A percentile compares a stretch with the other conserved stretches of the same genome.
These are phyloP conservation scores for Luidia sarsii DNA, from an alignment of 53 echinoderm and acorn worm species.

Conservation along the genomic window DNA sequence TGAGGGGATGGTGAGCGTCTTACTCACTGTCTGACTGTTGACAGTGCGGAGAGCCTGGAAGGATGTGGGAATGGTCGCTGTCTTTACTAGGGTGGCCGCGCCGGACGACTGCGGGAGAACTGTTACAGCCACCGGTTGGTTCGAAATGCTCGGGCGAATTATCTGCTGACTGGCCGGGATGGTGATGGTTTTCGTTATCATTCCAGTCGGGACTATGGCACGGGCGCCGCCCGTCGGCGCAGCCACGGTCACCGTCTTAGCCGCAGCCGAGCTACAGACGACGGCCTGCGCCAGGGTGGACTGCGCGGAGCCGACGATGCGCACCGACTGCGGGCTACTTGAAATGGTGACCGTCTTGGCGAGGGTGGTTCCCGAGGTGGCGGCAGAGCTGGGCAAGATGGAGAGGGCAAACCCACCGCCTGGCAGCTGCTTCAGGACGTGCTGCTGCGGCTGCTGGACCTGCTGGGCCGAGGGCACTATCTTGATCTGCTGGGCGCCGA, in stretches of 20 bases:
- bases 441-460: slow-evolving; percentile 30
- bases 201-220: slow-evolving; percentile 6
- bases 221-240: background rate
- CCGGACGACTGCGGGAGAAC: background rate
- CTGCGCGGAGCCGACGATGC: slow-evolving; percentile 7
- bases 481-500: slow-evolving; percentile 37
- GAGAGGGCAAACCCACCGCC: slow-evolving; percentile 33
- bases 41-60: slow-evolving; percentile 13
- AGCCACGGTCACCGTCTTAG: background rate
- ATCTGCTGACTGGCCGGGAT: slow-evolving; percentile 41
- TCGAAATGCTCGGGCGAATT: background rate
- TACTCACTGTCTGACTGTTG: background rate
- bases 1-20: slow-evolving; percentile 2
- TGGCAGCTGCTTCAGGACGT: slow-evolving; percentile 21
- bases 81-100: background rate
- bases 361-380: slow-evolving; percentile 9
- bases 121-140: background rate
- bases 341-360: slow-evolving; percentile 23
- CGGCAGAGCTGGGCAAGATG: slow-evolving; percentile 10
- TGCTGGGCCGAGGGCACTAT: slow-evolving; percentile 30
- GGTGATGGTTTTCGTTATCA: slow-evolving; percentile 36
- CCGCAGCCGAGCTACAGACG: background rate
- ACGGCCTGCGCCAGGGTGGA: background rate
- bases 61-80: slow-evolving; percentile 5
- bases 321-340: slow-evolving; percentile 7